These are phyloP conservation scores for pig (Sus scrofa) DNA, from an alignment of 2,113 vertebrate genomes.

Conservation along the genomic window T2T-Sscrofa CM000826.6:94740001-94740500, in stretches of 20 bases:
- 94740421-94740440: conserved; percentile 46
- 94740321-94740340: background rate
- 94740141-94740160: background rate
- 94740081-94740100: conserved; percentile 51
- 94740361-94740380: conserved; percentile 46
- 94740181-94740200: conserved; percentile 27
- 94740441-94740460: background rate
- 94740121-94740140: background rate
- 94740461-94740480: conserved; percentile 20
- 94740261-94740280: conserved; percentile 52
- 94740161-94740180: conserved; percentile 8
- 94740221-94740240: conserved; percentile 43
- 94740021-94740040: background rate
- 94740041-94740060: background rate
- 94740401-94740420: background rate
- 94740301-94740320: background rate
- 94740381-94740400: background rate
- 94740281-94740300: conserved; percentile 33
- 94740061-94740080: conserved; percentile 13
- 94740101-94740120: conserved; percentile 45
- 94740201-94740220: background rate
- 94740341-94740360: conserved; percentile 21
- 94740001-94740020: background rate
- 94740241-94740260: conserved; percentile 56
- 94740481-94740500: conserved; percentile 25